Base-by-base conservation (phyloP, 2,888 invertebrate species). In the Drosophila anomelani region DNA sequence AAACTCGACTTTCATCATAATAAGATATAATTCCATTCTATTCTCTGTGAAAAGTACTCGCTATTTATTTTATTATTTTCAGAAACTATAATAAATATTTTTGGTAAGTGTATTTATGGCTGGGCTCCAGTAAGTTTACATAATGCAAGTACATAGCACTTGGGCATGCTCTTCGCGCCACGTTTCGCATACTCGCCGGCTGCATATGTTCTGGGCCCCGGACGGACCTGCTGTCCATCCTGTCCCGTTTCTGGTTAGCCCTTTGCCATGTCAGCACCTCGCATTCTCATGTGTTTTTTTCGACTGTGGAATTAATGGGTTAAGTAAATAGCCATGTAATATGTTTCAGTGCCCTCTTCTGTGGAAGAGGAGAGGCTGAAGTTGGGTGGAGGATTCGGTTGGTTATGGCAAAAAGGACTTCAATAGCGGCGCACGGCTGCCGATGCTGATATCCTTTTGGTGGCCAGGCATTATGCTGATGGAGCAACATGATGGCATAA, bases 261-360 rank as follows among this genome's bases (percentile, higher is more conserved):
- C 56, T 68, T 68, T 69, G 70, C 75, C 67, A 54, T 75, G 82
- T 85, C 83, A 85, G 88, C 85, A 79, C 75, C 80, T 74, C 68
- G 75, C 57, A 32, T 58, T 62, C 51, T 61, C 66, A 68, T 69
- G 67, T 58, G 26, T 61, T 73, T 69, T 67, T 62, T 77, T 72
- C 53, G 60, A 79, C 81, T 75, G 67, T 75, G 73, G 47, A 76
- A 85, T 85, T 84, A 84, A 85, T 84, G 83, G 88, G 88, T 82
- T 87, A 88, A 88, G 78, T 84, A 84, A 84, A 84, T 88, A 85
- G 75, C 85, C 73, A 72, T 82, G 85, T 84, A 77, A 87, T 81
- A 75, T 76, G 67, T 62, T 66, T 68, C 71, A 67, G 39, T 62
- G 44, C 44, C 54, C 46, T 29, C 23, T 38, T 32, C 62, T 20